phyloP scores from a whole-genome alignment of 2,797 vertebrate genomes.

The Gorsachius magnificus region DNA sequence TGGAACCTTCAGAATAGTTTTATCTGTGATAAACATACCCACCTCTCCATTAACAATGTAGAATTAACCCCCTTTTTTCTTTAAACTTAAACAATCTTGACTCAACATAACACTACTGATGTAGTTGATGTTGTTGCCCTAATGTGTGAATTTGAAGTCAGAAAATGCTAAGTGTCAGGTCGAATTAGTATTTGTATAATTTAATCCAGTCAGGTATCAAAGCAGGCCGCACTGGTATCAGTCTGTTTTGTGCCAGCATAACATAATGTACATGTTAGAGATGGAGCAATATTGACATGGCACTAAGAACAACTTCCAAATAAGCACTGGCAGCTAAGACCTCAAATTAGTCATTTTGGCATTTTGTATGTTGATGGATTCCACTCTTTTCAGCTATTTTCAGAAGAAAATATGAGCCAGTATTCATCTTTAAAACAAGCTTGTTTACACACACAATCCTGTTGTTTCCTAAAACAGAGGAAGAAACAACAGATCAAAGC shows the following conservation, averaged over 20 bases:
- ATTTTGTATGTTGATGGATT: not conserved
- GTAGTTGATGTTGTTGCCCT: not conserved
- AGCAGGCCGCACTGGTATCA: not conserved
- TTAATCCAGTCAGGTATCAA: not conserved
- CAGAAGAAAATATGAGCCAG: conserved; percentile 2
- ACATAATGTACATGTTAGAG: not conserved
- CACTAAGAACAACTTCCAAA: not conserved
- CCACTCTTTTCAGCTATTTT: not conserved
- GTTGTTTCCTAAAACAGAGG: not conserved
- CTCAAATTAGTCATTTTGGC: conserved; percentile 18
- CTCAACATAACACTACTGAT: not conserved
- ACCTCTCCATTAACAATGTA: not conserved
- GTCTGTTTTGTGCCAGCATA: not conserved
- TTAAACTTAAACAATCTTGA: not conserved
- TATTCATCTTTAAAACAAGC: not conserved
- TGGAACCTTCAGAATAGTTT: not conserved
- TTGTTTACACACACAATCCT: conserved; percentile 9
- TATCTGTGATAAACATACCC: not conserved
- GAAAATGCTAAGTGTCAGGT: not conserved
- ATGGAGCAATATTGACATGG: not conserved
- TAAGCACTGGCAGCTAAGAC: not conserved
- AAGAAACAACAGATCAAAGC: not conserved
- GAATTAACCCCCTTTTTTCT: not conserved
- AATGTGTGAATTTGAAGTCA: not conserved
- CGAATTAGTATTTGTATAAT: not conserved